Conservation (phyloP, 2,113 vertebrate genomes). For the Pseudonaja textilis region DNA sequence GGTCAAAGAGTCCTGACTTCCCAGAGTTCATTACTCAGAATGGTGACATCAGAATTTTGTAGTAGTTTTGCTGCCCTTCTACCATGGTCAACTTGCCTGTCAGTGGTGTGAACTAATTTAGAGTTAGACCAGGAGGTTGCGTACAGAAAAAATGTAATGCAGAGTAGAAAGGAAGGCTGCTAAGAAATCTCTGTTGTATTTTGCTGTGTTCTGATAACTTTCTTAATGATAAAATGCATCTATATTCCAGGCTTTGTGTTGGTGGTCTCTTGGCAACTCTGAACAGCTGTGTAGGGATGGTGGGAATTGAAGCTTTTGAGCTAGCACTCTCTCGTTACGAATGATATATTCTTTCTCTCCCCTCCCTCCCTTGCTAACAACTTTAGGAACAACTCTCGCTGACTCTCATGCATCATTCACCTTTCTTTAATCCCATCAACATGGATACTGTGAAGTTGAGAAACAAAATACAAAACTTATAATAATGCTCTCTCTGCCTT, state of each 20-base stretch:
- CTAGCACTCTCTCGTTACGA: conserved; percentile 66
- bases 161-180: conserved; percentile 46
- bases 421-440: conserved; percentile 56
- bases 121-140: conserved; percentile 24
- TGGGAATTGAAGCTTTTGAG: conserved; percentile 62
- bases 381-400: conserved; percentile 48
- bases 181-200: conserved; percentile 58
- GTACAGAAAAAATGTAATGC: conserved; percentile 40
- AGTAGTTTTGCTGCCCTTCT: no score
- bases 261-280: conserved; percentile 62
- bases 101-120: neutral
- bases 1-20: no score
- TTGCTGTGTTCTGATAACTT: conserved; percentile 67
- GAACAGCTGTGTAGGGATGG: conserved; percentile 62
- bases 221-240: conserved; percentile 68
- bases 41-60: no score
- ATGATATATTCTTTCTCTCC: conserved; percentile 61
- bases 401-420: conserved; percentile 53
- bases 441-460: conserved; percentile 32
- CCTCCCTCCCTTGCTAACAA: conserved; percentile 30
- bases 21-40: no score
- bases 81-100: neutral
- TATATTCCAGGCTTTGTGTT: conserved; percentile 54
- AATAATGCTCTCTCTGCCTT: conserved; percentile 31
- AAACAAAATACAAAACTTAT: conserved; percentile 47